Percentiles rank a stretch among this genome's conserved stretches.
Conservation (phyloP, 2,113 vertebrate genomes). For the Datnioides undecimradiatus region DNA sequence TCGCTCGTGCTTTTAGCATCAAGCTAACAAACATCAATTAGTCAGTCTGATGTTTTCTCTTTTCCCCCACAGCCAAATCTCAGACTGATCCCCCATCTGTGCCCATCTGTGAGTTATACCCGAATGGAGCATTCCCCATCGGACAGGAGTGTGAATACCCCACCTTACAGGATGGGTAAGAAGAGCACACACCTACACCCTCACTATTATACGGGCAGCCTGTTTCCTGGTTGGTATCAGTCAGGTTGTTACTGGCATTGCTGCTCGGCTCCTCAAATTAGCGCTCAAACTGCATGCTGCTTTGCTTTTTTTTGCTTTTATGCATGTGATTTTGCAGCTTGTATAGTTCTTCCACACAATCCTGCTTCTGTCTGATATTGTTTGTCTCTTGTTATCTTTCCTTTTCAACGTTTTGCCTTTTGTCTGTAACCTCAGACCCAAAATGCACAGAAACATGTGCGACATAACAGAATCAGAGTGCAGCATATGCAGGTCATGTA, state of each 20-base stretch:
- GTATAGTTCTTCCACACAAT: too few species aligned
- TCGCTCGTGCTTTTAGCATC: too few species aligned
- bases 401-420: background rate
- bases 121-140: conserved; percentile 88
- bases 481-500: background rate
- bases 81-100: conserved; percentile 96
- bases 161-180: conserved; percentile 90
- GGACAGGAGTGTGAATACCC: conserved; percentile 97
- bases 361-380: too few species aligned
- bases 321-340: too few species aligned
- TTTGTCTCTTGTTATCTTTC: background rate
- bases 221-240: background rate
- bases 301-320: too few species aligned
- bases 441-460: too few species aligned
- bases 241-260: background rate
- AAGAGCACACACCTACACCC: background rate
- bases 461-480: background rate
- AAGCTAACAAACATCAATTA: background rate
- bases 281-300: too few species aligned
- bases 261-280: background rate
- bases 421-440: background rate
- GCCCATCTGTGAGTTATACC: conserved; percentile 94
- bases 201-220: background rate
- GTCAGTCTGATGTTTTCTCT: conserved; percentile 23
- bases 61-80: conserved; percentile 87